These are phyloP conservation scores for Potorous gilbertii DNA, from an alignment of 2,797 vertebrate species.

Conservation along the genomic window DNA sequence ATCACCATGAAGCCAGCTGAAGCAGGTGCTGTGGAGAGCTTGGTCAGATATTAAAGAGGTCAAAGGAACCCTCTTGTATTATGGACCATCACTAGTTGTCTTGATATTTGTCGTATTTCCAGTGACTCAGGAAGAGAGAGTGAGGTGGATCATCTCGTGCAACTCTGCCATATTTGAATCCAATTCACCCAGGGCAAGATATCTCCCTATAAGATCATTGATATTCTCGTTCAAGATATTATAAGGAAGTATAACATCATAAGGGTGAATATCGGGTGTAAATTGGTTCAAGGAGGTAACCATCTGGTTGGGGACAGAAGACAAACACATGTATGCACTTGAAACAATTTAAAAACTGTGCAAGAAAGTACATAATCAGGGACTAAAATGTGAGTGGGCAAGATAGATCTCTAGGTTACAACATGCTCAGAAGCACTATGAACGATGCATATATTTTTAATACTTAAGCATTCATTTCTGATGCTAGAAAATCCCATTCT, in stretches of 20 bases:
- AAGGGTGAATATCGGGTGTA: not conserved
- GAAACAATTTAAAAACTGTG: not conserved
- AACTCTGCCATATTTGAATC: not conserved
- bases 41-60: not conserved
- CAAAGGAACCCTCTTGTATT: not conserved
- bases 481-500: not conserved
- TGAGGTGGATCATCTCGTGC: not conserved
- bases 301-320: not conserved
- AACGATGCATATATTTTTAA: not conserved
- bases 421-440: not conserved
- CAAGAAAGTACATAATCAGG: not conserved
- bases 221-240: not conserved
- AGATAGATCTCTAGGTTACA: not conserved
- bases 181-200: not conserved
- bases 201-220: not conserved
- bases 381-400: not conserved
- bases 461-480: not conserved
- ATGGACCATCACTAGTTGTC: not conserved
- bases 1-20: not conserved
- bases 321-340: not conserved
- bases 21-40: not conserved
- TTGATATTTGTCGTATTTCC: not conserved
- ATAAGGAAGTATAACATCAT: not conserved
- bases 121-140: not conserved
- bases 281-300: not conserved